A percentile compares a stretch with the other conserved stretches of the same genome.
Evolutionary conservation across 2,797 vertebrate species (phyloP).

Genomic region (Gymnocypris eckloni): DNA sequence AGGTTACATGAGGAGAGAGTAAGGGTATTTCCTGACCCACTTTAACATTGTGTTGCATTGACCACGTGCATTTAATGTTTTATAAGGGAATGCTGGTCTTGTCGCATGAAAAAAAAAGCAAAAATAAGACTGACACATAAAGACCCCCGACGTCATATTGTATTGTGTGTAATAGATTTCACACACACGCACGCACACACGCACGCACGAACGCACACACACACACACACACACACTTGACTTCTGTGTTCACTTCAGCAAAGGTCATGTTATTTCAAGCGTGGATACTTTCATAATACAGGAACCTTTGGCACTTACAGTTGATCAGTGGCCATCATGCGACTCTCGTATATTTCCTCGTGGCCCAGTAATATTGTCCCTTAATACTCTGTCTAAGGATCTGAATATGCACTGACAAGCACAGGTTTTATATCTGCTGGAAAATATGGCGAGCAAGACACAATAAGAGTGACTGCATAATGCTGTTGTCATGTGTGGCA

Average conservation of each 20-base stretch:
- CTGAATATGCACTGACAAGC: slow-evolving; percentile 36
- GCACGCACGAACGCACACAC: too few relatives aligned
- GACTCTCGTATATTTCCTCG: slow-evolving; percentile 41
- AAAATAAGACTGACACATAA: neutral
- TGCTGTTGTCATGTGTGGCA: slow-evolving; percentile 54
- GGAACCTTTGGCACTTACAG: slow-evolving; percentile 56
- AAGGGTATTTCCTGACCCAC: slow-evolving; percentile 34
- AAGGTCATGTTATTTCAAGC: slow-evolving; percentile 70
- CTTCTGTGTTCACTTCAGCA: slow-evolving; percentile 44
- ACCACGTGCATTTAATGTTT: slow-evolving; percentile 22
- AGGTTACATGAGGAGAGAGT: slow-evolving; percentile 13
- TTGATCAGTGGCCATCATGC: slow-evolving; percentile 58
- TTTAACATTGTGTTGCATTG: neutral
- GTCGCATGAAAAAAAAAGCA: neutral
- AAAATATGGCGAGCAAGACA: slow-evolving; percentile 56
- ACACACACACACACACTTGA: slow-evolving; percentile 3
- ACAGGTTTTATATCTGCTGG: slow-evolving; percentile 55
- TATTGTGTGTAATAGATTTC: neutral
- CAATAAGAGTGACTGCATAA: slow-evolving; percentile 56
- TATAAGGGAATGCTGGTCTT: slow-evolving; percentile 4
- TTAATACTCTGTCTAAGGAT: slow-evolving; percentile 32
- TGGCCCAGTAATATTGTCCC: slow-evolving; percentile 9
- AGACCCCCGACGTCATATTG: neutral
- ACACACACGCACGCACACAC: too few relatives aligned
- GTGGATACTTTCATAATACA: slow-evolving; percentile 48